A percentile compares a stretch with the other conserved stretches of the same genome.
Conservation (phyloP, 2,888 invertebrate genomes). For the Dromius quadrimaculatus region DNA sequence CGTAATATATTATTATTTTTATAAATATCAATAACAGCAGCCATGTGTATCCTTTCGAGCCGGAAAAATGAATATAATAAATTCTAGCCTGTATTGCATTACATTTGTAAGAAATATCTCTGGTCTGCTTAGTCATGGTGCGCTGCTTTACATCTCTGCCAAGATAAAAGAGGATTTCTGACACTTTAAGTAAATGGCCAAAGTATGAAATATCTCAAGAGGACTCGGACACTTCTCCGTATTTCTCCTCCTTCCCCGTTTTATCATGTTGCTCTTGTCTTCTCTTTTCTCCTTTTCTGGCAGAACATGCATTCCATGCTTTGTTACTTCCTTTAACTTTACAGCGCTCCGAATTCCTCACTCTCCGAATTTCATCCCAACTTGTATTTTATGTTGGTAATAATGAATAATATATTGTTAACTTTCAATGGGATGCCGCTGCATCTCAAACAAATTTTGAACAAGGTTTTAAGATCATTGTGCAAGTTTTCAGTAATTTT, state of each 20-base stretch:
- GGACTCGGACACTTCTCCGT: neutral
- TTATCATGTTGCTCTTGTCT: too few species aligned
- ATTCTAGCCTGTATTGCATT: too few species aligned
- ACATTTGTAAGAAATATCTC: too few species aligned
- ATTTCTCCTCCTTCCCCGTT: too few species aligned
- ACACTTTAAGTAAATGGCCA: slow-evolving; percentile 47
- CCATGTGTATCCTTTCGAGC: too few species aligned
- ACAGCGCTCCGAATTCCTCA: slow-evolving; percentile 1
- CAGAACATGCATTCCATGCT: slow-evolving; percentile 26
- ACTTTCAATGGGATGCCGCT: slow-evolving; percentile 1
- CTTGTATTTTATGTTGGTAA: slow-evolving; percentile 36
- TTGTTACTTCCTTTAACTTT: slow-evolving; percentile 36
- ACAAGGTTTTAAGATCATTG: slow-evolving; percentile 27
- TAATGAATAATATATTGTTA: slow-evolving; percentile 46
- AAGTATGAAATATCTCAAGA: slow-evolving; percentile 39
- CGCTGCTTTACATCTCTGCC: slow-evolving; percentile 33
- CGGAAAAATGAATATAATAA: too few species aligned
- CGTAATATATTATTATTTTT: too few species aligned
- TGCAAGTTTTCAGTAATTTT: slow-evolving; percentile 21
- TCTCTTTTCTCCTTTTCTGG: neutral
- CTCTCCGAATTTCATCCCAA: neutral
- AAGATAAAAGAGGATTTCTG: slow-evolving; percentile 42
- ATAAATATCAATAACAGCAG: too few species aligned
- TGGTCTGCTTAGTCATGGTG: too few species aligned
- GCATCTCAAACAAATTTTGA: slow-evolving; percentile 17